A percentile compares a stretch with the other conserved stretches of the same genome.
These are phyloP conservation scores for Cebidichthys violaceus DNA, from an alignment of 2,113 vertebrate species.

Conservation along the genomic window DNA sequence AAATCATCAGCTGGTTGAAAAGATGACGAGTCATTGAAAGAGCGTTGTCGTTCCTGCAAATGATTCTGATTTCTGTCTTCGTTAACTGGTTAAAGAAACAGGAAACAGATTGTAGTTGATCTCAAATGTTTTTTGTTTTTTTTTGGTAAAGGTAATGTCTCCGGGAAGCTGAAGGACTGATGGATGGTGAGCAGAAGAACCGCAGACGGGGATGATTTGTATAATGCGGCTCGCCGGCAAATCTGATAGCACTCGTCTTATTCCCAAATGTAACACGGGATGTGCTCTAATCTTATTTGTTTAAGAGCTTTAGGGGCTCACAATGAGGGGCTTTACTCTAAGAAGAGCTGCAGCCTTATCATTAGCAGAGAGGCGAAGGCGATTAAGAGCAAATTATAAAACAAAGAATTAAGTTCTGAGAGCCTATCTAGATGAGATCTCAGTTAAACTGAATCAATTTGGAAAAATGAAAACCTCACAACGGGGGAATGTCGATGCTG, in stretches of 20 bases:
- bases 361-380: constrained; percentile 45
- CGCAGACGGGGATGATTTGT: neutral
- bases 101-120: neutral
- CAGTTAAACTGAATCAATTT: constrained; percentile 62
- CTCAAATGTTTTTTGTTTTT: neutral
- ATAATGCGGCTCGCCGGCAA: constrained; percentile 11
- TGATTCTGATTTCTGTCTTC: neutral
- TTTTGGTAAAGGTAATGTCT: neutral
- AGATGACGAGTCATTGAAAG: neutral
- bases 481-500: neutral
- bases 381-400: constrained; percentile 75
- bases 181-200: neutral
- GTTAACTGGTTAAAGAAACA: neutral
- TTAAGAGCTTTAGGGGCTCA: constrained; percentile 73
- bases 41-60: neutral
- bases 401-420: constrained; percentile 66
- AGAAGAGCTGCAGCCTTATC: constrained; percentile 64
- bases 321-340: constrained; percentile 61
- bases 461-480: constrained; percentile 39
- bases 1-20: neutral
- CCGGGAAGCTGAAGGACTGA: neutral
- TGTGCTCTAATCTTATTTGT: constrained; percentile 76
- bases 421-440: constrained; percentile 71
- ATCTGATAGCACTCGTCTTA: constrained; percentile 58
- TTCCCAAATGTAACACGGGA: constrained; percentile 65